Percentiles rank a stretch among this genome's conserved stretches.
These are phyloP conservation scores for Pollachius pollachius DNA, from an alignment of 2,113 vertebrate genomes.

Conservation along the genomic window DNA sequence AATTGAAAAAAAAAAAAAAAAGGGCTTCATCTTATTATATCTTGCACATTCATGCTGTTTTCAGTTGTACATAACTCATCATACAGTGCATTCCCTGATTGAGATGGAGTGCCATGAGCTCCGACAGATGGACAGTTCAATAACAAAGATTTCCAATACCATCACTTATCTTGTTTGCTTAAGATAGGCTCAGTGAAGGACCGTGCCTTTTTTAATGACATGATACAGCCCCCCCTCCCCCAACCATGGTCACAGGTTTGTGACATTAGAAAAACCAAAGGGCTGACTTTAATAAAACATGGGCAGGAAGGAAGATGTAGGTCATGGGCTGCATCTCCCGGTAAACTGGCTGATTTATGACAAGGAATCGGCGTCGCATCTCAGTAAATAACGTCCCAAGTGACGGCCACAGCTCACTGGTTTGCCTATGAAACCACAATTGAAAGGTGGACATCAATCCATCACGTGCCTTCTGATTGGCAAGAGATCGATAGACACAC, in stretches of 20 bases:
- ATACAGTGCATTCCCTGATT: not conserved
- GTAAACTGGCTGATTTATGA: not conserved
- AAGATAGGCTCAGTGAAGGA: not conserved
- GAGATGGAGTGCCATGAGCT: not conserved
- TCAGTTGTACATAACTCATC: not conserved
- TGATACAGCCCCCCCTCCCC: too few relatives aligned
- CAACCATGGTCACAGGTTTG: too few relatives aligned
- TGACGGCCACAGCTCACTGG: not conserved
- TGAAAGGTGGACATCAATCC: slow-evolving; percentile 27
- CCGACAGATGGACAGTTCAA: slow-evolving; percentile 20
- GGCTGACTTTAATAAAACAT: not conserved
- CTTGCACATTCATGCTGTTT: too few relatives aligned
- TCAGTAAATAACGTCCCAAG: slow-evolving; percentile 1
- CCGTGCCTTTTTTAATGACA: not conserved
- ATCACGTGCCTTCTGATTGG: not conserved
- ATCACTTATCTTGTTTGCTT: not conserved
- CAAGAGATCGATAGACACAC: slow-evolving; percentile 30
- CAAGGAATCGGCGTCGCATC: not conserved
- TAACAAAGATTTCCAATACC: slow-evolving; percentile 27
- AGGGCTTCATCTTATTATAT: too few relatives aligned
- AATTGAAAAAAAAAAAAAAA: too few relatives aligned
- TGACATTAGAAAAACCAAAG: not conserved
- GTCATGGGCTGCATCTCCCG: not conserved
- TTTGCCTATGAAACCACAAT: slow-evolving; percentile 13
- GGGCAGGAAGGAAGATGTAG: not conserved